Evolutionary conservation across 2,888 invertebrate genomes (phyloP).

Genomic region (Pteria penguin): DNA sequence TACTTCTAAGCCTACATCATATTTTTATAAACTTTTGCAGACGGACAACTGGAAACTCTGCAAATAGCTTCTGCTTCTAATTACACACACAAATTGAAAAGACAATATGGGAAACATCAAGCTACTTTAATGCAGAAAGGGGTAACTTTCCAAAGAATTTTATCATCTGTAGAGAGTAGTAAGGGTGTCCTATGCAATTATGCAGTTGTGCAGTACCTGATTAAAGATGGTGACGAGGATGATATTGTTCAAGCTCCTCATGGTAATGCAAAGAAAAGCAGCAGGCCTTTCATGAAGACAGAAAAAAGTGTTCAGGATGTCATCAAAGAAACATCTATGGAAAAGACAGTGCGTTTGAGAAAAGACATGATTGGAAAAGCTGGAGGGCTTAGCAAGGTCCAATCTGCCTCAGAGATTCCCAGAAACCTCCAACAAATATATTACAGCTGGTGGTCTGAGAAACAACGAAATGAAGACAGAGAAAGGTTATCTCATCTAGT

Average conservation of each 20-base stretch:
- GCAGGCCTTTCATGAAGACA: background rate
- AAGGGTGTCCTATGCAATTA: background rate
- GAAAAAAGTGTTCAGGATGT: background rate
- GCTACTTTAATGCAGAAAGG: background rate
- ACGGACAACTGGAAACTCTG: background rate
- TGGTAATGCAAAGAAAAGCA: background rate
- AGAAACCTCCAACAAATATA: background rate
- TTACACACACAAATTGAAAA: background rate
- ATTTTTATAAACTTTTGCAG: background rate
- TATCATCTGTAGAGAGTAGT: background rate
- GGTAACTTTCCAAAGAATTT: background rate
- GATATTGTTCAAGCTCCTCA: background rate
- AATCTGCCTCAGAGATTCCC: background rate
- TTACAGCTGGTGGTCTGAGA: background rate
- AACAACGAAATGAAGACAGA: background rate
- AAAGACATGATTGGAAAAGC: background rate
- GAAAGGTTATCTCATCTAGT: background rate
- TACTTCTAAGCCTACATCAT: background rate
- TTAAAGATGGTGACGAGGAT: constrained; percentile 2
- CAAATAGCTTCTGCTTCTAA: background rate
- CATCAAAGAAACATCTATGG: background rate
- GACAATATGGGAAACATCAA: background rate
- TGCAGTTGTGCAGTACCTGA: constrained; percentile 3
- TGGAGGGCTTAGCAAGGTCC: background rate
- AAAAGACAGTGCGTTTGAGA: background rate